These are phyloP conservation scores for Apamea sordens DNA, from an alignment of 2,888 invertebrate species.

Conservation along the genomic window DNA sequence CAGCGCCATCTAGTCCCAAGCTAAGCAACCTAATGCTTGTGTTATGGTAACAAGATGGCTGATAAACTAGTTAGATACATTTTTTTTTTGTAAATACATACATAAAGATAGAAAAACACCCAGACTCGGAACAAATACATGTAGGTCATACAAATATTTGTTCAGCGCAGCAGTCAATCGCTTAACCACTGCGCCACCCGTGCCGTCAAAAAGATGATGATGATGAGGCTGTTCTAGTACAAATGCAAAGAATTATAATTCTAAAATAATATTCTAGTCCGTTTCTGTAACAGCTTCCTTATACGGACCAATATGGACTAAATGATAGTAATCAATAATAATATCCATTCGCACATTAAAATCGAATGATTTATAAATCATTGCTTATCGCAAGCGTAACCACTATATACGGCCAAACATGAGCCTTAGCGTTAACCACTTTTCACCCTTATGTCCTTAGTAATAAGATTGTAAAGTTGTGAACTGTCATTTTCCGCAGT, in stretches of 20 bases:
- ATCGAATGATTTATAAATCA: slow-evolving; percentile 22
- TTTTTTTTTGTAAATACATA: no score
- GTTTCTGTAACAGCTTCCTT: background rate
- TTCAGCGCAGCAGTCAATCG: no score
- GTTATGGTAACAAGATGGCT: no score
- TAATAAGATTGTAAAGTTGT: slow-evolving; percentile 4
- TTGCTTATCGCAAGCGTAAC: background rate
- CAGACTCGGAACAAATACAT: no score
- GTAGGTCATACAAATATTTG: no score
- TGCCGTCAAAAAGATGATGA: no score
- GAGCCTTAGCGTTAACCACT: background rate
- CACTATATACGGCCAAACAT: background rate
- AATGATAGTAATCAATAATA: slow-evolving; percentile 2
- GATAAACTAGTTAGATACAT: no score
- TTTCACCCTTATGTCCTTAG: background rate
- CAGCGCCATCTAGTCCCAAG: no score
- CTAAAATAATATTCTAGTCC: background rate
- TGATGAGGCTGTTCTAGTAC: background rate
- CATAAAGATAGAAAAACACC: no score
- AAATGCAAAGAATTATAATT: background rate
- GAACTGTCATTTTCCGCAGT: background rate
- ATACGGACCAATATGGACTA: background rate
- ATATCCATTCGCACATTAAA: slow-evolving; percentile 18
- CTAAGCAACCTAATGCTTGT: no score
- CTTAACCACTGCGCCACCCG: no score